These are phyloP conservation scores for Prinia subflava DNA, from an alignment of 2,113 vertebrate species.

Conservation along the genomic window DNA sequence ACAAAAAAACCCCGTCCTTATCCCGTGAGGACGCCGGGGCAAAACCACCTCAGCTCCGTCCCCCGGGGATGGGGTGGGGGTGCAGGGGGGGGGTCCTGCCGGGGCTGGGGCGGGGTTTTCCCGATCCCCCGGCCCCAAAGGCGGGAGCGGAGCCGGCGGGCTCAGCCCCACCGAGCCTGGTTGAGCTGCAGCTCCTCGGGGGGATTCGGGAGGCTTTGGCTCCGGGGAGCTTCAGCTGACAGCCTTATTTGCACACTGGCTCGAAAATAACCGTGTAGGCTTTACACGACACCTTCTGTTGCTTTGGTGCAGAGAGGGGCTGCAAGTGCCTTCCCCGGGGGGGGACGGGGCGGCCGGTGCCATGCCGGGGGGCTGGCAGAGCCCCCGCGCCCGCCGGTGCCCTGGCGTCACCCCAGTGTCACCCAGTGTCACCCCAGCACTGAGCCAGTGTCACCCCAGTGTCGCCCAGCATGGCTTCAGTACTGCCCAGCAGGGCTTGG, in stretches of 20 bases:
- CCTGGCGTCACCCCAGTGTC: not conserved
- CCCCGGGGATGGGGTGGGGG: fast-evolving
- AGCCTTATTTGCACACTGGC: conserved; percentile 55
- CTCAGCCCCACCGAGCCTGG: conserved; percentile 3
- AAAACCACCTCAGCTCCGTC: fast-evolving
- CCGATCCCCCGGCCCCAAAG: not conserved
- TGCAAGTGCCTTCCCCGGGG: not conserved
- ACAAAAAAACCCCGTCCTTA: not conserved
- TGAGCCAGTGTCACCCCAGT: fast-evolving
- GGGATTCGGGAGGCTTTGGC: conserved; percentile 39
- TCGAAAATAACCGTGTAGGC: conserved; percentile 52
- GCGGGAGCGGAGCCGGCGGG: not conserved
- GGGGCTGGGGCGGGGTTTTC: not conserved
- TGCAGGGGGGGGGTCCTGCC: fast-evolving
- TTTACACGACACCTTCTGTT: conserved; percentile 40
- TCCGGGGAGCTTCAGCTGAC: conserved; percentile 48
- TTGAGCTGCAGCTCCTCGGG: conserved; percentile 21
- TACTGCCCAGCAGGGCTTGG: not conserved
- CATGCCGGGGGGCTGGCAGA: not conserved
- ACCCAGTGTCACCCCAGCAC: not conserved
- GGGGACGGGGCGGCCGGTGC: not conserved
- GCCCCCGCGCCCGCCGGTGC: not conserved
- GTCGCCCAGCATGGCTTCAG: fast-evolving
- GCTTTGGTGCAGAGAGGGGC: conserved; percentile 21
- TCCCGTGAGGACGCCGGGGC: fast-evolving